Evolutionary conservation across 2,113 vertebrate species (phyloP).

Genomic region (Erpornis zantholeuca): DNA sequence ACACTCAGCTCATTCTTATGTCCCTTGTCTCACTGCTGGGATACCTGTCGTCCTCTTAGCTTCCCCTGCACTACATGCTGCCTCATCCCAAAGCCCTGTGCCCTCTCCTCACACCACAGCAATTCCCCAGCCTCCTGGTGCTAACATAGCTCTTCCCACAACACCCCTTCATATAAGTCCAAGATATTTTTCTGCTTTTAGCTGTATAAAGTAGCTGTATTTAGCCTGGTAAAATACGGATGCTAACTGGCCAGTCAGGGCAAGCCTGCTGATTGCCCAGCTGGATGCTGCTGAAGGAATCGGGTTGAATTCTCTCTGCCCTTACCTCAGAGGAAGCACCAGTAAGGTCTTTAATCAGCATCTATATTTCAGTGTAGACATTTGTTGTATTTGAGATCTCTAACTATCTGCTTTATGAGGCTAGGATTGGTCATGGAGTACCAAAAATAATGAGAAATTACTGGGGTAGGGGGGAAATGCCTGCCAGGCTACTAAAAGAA

Average conservation of each 20-base stretch:
- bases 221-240: background rate
- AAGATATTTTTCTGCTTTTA: background rate
- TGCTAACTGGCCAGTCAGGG: background rate
- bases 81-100: background rate
- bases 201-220: background rate
- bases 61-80: fast-evolving
- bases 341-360: background rate
- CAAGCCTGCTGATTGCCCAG: background rate
- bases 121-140: background rate
- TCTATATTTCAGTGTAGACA: background rate
- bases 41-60: background rate
- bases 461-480: background rate
- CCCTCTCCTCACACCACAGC: background rate
- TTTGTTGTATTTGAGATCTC: background rate
- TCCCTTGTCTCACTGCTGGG: background rate
- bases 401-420: background rate
- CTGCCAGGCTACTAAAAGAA: background rate
- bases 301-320: background rate
- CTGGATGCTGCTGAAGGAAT: background rate
- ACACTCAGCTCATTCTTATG: background rate
- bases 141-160: background rate
- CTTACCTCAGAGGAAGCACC: background rate
- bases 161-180: background rate
- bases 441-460: background rate
- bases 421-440: background rate